Conservation (phyloP, 2,113 vertebrate species). For the Actenoides hombroni region DNA sequence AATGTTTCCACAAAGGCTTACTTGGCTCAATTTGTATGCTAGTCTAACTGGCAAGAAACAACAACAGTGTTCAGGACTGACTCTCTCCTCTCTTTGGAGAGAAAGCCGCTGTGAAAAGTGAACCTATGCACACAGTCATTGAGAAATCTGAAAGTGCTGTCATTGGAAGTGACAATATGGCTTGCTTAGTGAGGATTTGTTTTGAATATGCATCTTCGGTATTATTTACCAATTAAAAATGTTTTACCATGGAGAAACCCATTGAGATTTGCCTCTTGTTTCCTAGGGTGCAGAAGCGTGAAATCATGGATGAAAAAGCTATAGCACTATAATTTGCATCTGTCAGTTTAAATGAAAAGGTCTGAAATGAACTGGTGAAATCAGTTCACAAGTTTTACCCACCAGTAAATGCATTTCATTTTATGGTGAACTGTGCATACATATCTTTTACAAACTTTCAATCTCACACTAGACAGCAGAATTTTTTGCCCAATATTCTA, state of each 20-base stretch:
- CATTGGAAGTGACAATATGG: constrained; percentile 22
- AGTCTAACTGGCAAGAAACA: constrained; percentile 45
- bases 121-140: constrained; percentile 13
- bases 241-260: constrained; percentile 58
- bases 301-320: constrained; percentile 70
- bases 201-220: constrained; percentile 63
- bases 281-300: constrained; percentile 66
- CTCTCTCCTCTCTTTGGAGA: not conserved
- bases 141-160: constrained; percentile 40
- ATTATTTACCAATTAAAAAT: constrained; percentile 80
- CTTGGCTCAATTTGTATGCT: constrained; percentile 40
- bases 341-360: constrained; percentile 70
- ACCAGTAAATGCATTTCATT: constrained; percentile 37
- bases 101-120: not conserved
- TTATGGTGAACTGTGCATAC: not conserved
- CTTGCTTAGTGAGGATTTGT: constrained; percentile 58
- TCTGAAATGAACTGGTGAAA: constrained; percentile 67
- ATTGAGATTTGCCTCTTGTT: constrained; percentile 69
- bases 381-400: constrained; percentile 57
- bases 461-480: not conserved
- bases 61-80: not conserved
- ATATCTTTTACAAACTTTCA: not conserved
- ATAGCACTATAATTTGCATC: constrained; percentile 67
- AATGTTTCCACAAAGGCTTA: constrained; percentile 1
- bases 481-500: not conserved